These are phyloP conservation scores for Tigriopus japonicus DNA, from an alignment of 1,140 invertebrate genomes.

Conservation along the genomic window DNA sequence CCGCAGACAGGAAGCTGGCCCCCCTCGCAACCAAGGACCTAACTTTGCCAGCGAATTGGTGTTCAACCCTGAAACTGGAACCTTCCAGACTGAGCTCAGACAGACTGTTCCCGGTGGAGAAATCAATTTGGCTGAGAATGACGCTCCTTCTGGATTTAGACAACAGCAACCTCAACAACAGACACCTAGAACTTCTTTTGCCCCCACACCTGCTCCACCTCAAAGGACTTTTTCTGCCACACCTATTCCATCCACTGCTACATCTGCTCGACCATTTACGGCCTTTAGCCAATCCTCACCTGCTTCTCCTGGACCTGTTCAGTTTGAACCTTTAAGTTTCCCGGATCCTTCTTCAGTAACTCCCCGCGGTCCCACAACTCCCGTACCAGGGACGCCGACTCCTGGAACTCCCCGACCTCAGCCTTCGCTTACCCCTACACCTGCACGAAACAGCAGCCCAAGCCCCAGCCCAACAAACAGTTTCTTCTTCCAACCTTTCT, in stretches of 20 bases:
- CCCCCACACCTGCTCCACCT: not conserved
- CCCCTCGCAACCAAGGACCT: not conserved
- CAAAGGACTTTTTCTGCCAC: not conserved
- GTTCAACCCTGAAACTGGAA: slow-evolving; percentile 19
- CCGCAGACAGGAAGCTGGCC: not conserved
- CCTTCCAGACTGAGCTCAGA: slow-evolving; percentile 17
- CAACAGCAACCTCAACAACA: not conserved
- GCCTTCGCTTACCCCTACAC: not conserved
- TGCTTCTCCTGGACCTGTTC: not conserved
- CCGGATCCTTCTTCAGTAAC: not conserved
- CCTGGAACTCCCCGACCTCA: not conserved
- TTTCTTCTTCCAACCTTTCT: slow-evolving; percentile 9
- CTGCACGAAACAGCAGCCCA: not conserved
- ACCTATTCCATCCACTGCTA: not conserved
- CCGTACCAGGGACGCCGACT: not conserved
- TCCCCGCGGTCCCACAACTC: not conserved
- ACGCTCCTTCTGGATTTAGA: slow-evolving; percentile 5
- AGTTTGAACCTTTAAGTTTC: slow-evolving; percentile 8
- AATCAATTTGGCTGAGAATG: not conserved
- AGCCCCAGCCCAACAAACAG: not conserved
- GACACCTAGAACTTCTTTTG: not conserved
- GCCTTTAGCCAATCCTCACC: not conserved
- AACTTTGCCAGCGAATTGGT: slow-evolving; percentile 17
- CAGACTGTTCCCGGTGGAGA: not conserved
- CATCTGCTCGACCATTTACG: not conserved